Evolutionary conservation across 2,797 vertebrate genomes (phyloP).

Genomic region (Protonibea diacanthus): DNA sequence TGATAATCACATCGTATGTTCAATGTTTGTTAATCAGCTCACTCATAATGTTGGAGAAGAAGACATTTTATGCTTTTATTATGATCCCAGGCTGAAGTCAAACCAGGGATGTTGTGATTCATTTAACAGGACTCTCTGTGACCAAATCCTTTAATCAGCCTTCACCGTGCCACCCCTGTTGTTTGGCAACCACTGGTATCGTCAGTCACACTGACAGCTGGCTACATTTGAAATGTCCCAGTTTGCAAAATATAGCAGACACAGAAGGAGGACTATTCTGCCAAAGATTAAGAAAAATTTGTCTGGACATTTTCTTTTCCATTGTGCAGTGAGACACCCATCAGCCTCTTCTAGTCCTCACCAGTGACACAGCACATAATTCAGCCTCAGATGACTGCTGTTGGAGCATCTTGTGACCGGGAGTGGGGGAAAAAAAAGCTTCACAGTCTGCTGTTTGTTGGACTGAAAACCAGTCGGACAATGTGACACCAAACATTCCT

Average conservation of each 20-base stretch:
- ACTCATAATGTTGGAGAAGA: too few relatives aligned
- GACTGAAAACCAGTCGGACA: constrained; percentile 61
- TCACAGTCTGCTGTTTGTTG: constrained; percentile 68
- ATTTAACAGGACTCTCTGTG: too few relatives aligned
- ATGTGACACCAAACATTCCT: constrained; percentile 66
- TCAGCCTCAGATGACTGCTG: constrained; percentile 74
- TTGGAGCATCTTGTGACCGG: constrained; percentile 76
- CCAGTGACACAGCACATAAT: constrained; percentile 61
- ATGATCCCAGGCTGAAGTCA: neutral
- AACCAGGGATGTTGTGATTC: neutral
- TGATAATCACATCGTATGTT: neutral
- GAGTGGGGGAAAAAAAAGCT: constrained; percentile 29
- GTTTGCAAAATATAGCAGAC: neutral
- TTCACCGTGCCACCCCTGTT: neutral
- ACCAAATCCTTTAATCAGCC: neutral
- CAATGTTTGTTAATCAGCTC: neutral
- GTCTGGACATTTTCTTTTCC: constrained; percentile 1
- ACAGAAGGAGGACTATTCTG: neutral
- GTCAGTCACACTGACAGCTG: neutral
- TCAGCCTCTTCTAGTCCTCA: constrained; percentile 43
- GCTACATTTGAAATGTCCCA: neutral
- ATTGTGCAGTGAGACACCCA: constrained; percentile 36
- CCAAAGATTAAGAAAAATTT: neutral
- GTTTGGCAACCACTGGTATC: neutral
- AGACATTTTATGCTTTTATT: too few relatives aligned